phyloP scores from a whole-genome alignment of 2,797 vertebrate genomes.

The Cuculus canorus region DNA sequence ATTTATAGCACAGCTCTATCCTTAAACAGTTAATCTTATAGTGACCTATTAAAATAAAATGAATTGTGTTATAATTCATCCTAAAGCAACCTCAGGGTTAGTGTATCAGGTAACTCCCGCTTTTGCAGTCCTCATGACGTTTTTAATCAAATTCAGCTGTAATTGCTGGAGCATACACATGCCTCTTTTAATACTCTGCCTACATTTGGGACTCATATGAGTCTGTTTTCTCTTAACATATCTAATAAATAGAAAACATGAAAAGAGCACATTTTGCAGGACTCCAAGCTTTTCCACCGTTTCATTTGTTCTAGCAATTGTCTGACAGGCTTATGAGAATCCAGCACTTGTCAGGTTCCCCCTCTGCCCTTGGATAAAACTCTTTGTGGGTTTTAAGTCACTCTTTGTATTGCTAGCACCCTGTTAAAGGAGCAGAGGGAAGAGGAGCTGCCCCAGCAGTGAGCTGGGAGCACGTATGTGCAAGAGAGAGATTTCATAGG shows the following conservation, averaged over 20 bases:
- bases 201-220: conserved; percentile 62
- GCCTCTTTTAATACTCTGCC: conserved; percentile 65
- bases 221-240: conserved; percentile 69
- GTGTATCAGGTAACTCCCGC: conserved; percentile 69
- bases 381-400: background rate
- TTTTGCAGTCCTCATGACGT: conserved; percentile 56
- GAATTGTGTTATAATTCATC: conserved; percentile 77
- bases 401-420: conserved; percentile 21
- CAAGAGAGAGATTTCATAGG: background rate
- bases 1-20: conserved; percentile 68
- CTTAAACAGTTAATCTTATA: conserved; percentile 78
- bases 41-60: conserved; percentile 75
- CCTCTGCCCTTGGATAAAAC: background rate
- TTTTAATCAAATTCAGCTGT: conserved; percentile 75
- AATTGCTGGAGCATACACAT: conserved; percentile 59
- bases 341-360: conserved; percentile 8
- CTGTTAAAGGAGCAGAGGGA: background rate
- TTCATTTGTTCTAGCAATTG: conserved; percentile 19
- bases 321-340: background rate
- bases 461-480: background rate
- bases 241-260: conserved; percentile 67
- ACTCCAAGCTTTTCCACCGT: conserved; percentile 11
- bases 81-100: conserved; percentile 69
- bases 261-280: conserved; percentile 23
- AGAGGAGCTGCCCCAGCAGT: background rate